Percentiles rank a stretch among this genome's conserved stretches.
Conservation (phyloP, 2,797 vertebrate genomes). For the Heteromormyrus szaboi region DNA sequence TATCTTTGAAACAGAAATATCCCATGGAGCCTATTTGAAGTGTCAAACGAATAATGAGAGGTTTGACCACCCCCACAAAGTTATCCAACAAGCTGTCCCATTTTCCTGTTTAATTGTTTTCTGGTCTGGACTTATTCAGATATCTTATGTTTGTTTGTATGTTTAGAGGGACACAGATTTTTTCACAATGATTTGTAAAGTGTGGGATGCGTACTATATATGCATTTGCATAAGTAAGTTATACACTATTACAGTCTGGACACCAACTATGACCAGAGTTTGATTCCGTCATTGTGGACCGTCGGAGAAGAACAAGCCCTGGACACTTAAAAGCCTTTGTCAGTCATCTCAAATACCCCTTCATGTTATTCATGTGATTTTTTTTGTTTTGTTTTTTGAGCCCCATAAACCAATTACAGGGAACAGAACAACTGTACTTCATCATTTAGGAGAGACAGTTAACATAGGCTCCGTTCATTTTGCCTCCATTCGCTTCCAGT, state of each 20-base stretch:
- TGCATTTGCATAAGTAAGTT: background rate
- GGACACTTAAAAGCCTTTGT: background rate
- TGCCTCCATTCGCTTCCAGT: background rate
- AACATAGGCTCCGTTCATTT: background rate
- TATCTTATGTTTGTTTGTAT: background rate
- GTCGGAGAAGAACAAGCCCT: background rate
- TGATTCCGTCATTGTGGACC: background rate
- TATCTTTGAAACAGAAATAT: background rate
- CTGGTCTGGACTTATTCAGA: background rate
- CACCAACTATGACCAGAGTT: background rate
- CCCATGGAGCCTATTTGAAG: background rate
- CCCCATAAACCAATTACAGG: slow-evolving; percentile 2
- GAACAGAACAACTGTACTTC: slow-evolving; percentile 1
- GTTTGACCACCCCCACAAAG: background rate
- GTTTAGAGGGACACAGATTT: background rate
- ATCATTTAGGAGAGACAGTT: slow-evolving; percentile 11
- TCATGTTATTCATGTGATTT: background rate
- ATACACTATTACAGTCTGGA: background rate
- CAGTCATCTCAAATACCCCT: background rate
- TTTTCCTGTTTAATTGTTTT: background rate
- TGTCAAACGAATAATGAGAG: background rate
- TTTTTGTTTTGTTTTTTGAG: background rate
- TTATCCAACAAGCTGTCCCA: background rate
- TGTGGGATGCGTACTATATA: background rate
- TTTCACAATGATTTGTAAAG: background rate